Conservation (phyloP, 2,888 invertebrate genomes). For the Drosophila mimetica region DNA sequence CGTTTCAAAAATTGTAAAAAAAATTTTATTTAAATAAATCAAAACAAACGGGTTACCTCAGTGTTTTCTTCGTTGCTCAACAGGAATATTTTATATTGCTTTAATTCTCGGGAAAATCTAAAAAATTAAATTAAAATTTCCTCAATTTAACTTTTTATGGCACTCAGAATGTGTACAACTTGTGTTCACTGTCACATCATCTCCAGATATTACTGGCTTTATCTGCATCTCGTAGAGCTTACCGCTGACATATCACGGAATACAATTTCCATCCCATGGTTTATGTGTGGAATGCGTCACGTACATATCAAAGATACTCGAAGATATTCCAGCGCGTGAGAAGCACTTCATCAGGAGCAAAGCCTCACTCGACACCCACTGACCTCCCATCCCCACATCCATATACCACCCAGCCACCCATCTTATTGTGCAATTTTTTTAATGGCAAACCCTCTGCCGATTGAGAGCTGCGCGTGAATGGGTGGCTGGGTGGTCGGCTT, state of each 20-base stretch:
- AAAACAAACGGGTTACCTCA: no score
- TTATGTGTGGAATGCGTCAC: slow-evolving; percentile 30
- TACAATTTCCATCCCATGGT: slow-evolving; percentile 6
- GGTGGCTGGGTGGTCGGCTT: slow-evolving; percentile 22
- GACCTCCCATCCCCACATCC: slow-evolving; percentile 8
- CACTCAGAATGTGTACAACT: neutral
- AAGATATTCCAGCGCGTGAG: slow-evolving; percentile 58
- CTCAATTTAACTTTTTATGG: neutral
- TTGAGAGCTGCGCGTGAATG: slow-evolving; percentile 32
- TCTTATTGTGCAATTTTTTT: slow-evolving; percentile 62
- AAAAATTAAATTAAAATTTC: neutral
- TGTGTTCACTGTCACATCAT: neutral
- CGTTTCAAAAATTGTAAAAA: neutral
- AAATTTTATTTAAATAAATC: neutral
- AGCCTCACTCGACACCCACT: slow-evolving; percentile 40
- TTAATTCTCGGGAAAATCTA: neutral
- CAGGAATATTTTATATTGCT: neutral
- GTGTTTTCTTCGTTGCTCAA: neutral
- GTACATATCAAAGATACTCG: slow-evolving; percentile 65
- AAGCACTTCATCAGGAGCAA: slow-evolving; percentile 66
- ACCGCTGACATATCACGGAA: neutral
- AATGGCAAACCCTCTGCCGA: slow-evolving; percentile 41
- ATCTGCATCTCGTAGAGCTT: neutral
- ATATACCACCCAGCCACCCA: slow-evolving; percentile 10
- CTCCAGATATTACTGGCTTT: neutral